Base-by-base conservation (phyloP, 1,140 invertebrate genomes). In the Drosophila bocqueti region DNA sequence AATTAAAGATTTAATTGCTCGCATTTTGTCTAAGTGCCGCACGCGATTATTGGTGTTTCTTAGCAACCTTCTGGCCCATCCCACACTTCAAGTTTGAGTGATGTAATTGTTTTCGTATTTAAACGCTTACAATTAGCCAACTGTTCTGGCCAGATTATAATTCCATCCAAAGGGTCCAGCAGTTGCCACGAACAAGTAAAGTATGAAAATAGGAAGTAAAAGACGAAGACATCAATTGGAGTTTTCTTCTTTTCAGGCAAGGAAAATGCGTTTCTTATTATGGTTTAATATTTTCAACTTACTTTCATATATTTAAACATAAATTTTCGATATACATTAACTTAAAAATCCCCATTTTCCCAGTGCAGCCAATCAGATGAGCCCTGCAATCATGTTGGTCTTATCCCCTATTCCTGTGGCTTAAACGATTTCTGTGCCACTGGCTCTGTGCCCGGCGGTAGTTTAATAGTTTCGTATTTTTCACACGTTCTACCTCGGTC, bases 1-100 rank as follows among this genome's bases (percentile, higher is more conserved):
- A 76, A 77, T 90, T 85, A 85, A 90, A 91, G 85, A 90, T 90
- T 90, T 85, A 85, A 90, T 90, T 90, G 85, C 79, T 74, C 43
- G 67, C 84, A 79, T 74, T 84, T 90, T 74, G 54, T 64, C 69
- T 89, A 83, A 89, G 81, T 85, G 81, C 74, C 76, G 66, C 31
- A 57, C 57, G 42, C 68, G 64, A 84, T 85, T 81, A 90, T 81
- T 68, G 66, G 46, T 59, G 49, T 75, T 75, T 58, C 50, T n/a
- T 21, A 11, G 29, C 54, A 26, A 34, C 26, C 73, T 21, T 18
- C 9, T 8, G 31, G 15, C 45, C 45, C 42, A 42, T 8, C 8
- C n/a, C 8, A 15, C 55, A 43, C 47, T 87, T 80, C 58, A 57
- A 65, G 45, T 76, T 80, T 71, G 66, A 81, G 76, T 83, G 81